Conservation (phyloP, 2,113 vertebrate species). For the Sula dactylatra region DNA sequence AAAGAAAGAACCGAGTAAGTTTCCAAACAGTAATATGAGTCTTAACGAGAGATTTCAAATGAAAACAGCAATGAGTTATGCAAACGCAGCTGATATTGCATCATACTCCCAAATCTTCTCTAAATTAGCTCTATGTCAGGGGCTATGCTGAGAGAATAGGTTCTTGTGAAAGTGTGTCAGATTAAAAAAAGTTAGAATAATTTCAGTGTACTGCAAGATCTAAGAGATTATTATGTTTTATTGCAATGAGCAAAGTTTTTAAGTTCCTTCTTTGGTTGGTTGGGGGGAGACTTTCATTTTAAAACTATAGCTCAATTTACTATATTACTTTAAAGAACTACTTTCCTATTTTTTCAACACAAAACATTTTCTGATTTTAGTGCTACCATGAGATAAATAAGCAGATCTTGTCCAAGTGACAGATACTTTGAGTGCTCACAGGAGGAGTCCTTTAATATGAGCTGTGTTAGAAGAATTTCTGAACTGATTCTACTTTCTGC, state of each 20-base stretch:
- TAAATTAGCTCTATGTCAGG: constrained; percentile 89
- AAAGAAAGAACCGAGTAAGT: constrained; percentile 31
- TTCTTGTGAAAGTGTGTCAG: constrained; percentile 26
- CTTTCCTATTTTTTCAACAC: neutral
- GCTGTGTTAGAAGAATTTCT: neutral
- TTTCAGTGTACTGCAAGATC: constrained; percentile 65
- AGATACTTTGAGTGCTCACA: neutral
- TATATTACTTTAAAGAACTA: constrained; percentile 12
- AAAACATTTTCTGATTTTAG: neutral
- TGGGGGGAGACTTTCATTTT: neutral
- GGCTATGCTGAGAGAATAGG: constrained; percentile 65
- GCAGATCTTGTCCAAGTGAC: neutral
- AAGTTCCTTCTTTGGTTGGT: neutral
- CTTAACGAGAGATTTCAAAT: constrained; percentile 84
- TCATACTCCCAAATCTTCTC: constrained; percentile 89
- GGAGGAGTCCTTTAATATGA: neutral
- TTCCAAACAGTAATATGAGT: constrained; percentile 83
- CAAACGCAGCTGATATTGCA: constrained; percentile 90
- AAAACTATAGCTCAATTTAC: constrained; percentile 20
- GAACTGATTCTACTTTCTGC: neutral
- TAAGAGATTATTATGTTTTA: constrained; percentile 58
- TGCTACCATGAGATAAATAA: neutral
- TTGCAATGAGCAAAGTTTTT: constrained; percentile 34
- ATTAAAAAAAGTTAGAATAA: constrained; percentile 63
- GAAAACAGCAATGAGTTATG: constrained; percentile 85